Evolutionary conservation across 2,797 vertebrate genomes (phyloP).

Genomic region (Neopelma chrysocephalum): DNA sequence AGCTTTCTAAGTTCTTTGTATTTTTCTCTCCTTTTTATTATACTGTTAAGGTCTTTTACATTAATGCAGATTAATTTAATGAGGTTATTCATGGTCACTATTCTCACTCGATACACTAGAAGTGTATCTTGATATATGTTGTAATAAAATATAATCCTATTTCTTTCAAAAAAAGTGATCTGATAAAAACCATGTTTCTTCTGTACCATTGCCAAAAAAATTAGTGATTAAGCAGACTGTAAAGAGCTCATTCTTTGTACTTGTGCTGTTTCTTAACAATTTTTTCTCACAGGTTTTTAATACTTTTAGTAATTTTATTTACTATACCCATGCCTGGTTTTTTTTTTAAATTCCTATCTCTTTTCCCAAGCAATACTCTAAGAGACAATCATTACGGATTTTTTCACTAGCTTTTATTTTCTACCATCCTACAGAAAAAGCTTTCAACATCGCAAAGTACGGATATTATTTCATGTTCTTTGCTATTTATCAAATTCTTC

Average conservation of each 20-base stretch:
- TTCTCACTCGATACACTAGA: background rate
- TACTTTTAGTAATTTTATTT: background rate
- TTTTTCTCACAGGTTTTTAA: background rate
- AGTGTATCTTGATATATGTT: conserved; percentile 36
- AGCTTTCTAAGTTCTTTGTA: background rate
- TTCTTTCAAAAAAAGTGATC: background rate
- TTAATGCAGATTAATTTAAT: conserved; percentile 36
- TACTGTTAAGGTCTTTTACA: background rate
- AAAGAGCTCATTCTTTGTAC: background rate
- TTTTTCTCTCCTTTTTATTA: background rate
- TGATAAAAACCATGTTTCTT: conserved; percentile 1
- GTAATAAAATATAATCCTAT: conserved; percentile 5
- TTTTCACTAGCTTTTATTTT: background rate
- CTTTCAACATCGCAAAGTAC: background rate
- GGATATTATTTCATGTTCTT: background rate
- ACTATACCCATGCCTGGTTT: background rate
- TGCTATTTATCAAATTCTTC: background rate
- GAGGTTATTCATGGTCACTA: conserved; percentile 12
- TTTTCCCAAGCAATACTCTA: background rate
- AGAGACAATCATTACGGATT: background rate
- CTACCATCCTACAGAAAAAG: background rate
- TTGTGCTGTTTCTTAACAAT: background rate
- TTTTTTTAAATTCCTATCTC: rapidly evolving
- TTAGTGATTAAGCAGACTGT: background rate
- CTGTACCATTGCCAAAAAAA: conserved; percentile 25